Base-by-base conservation (phyloP, 2,888 invertebrate species). In the Drosophila kuntzei region DNA sequence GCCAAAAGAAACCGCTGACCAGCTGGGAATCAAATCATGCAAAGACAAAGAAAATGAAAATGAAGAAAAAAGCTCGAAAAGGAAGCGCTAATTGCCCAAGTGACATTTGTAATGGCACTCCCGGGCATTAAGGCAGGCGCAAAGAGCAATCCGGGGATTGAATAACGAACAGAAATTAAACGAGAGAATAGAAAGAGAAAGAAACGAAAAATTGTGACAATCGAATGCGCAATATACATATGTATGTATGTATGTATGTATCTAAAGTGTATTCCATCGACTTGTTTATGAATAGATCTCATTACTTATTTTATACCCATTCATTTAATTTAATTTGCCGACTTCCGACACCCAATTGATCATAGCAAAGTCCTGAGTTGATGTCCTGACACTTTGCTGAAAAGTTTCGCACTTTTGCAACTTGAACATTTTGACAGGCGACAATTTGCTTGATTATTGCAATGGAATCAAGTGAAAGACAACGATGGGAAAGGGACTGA, bases 371-470 rank as follows among this genome's bases (percentile, higher is more conserved):
- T 44, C 39, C 59, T 37, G 16, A 22, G 46, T 32, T 43, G 54
- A 55, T 59, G 39, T 58, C 34, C 59, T 57, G 71, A 51, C 63
- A 70, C 70, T 29, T 63, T 50, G 29, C 53, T 29, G 29, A 46
- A 55, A 63, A 82, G 62, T 66, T 67, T 49, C 53, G 25, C 74
- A 78, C 67, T 83, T 80, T 67, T 54, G 55, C 66, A 65, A 83
- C 63, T 83, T 83, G 64, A 61, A 77, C 74, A 74, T 67, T 86
- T 80, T 83, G 87, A 82, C 88, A 82, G 86, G 86, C 83, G 88
- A 79, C 83, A 88, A 82, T 82, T 86, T 80, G 83, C 87, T 71
- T 76, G 89, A 82, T 82, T 88, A 76, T 88, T 73, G 76, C 68
- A 75, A 76, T 66, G 63, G 57, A 50, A 66, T 53, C 54, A 29